Percentiles rank a stretch among this genome's conserved stretches.
phyloP scores from a whole-genome alignment of 2,888 invertebrate genomes.

The Tenthredo notha region DNA sequence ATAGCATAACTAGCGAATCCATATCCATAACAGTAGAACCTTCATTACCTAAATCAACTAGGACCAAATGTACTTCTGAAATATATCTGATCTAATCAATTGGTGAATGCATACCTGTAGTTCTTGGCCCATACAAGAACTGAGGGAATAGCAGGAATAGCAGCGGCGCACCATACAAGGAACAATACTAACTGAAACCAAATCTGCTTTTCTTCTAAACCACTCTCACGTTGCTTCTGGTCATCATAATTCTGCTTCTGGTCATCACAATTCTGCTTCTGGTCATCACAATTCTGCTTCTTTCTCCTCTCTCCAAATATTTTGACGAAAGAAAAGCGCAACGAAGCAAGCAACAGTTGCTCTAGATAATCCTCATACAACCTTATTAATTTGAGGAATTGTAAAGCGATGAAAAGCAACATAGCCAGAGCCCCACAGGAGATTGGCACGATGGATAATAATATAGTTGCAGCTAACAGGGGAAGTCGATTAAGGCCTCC shows the following conservation, averaged over 20 bases:
- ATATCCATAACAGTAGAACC: too few relatives aligned
- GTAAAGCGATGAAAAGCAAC: constrained; percentile 72
- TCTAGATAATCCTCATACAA: constrained; percentile 89
- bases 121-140: constrained; percentile 90
- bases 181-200: constrained; percentile 89
- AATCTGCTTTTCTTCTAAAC: constrained; percentile 74
- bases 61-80: too few relatives aligned
- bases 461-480: constrained; percentile 82
- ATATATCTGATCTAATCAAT: not conserved
- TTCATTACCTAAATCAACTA: too few relatives aligned
- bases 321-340: constrained; percentile 77
- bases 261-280: constrained; percentile 55
- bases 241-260: constrained; percentile 54
- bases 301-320: constrained; percentile 72
- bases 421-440: constrained; percentile 89
- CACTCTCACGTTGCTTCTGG: constrained; percentile 59
- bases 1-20: too few relatives aligned
- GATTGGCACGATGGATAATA: constrained; percentile 83
- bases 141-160: constrained; percentile 86
- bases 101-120: constrained; percentile 83
- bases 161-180: constrained; percentile 83
- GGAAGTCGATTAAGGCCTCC: constrained; percentile 86
- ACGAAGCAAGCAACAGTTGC: constrained; percentile 80
- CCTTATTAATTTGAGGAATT: constrained; percentile 83
- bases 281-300: constrained; percentile 52